Percentiles rank a stretch among this genome's conserved stretches.
Conservation (phyloP, 92 coral and sea anemone genomes). For the Blastomussa wellsi region DNA sequence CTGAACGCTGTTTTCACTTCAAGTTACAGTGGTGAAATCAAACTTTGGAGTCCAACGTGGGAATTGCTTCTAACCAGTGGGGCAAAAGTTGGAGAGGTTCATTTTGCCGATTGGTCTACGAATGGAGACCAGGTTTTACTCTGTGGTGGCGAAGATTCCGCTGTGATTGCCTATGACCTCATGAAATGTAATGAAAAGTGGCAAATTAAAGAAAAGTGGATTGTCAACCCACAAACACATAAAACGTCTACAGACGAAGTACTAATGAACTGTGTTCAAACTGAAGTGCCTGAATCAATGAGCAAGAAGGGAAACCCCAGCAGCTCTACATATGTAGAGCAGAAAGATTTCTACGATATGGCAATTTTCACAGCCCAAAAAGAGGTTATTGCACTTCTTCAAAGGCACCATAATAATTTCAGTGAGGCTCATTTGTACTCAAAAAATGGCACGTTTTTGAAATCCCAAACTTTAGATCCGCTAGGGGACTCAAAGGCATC, state of each 20-base stretch:
- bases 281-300: neutral
- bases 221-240: neutral
- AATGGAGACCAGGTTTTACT: constrained; percentile 59
- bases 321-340: constrained; percentile 75
- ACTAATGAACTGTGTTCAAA: neutral
- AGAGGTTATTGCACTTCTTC: constrained; percentile 66
- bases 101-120: constrained; percentile 71
- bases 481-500: constrained; percentile 74
- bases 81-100: constrained; percentile 44
- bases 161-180: constrained; percentile 56
- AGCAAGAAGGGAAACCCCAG: constrained; percentile 14
- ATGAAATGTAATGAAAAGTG: constrained; percentile 29
- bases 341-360: constrained; percentile 69
- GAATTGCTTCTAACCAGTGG: constrained; percentile 34
- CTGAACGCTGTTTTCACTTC: constrained; percentile 50
- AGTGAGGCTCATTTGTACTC: constrained; percentile 73
- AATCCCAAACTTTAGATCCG: constrained; percentile 63
- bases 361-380: constrained; percentile 58
- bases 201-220: constrained; percentile 25
- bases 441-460: constrained; percentile 47
- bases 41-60: constrained; percentile 72
- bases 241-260: neutral
- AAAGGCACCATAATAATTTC: constrained; percentile 63
- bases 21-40: constrained; percentile 78
- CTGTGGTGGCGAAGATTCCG: constrained; percentile 66